These are phyloP conservation scores for Trogon melanurus DNA, from an alignment of 2,113 vertebrate species.

Conservation along the genomic window DNA sequence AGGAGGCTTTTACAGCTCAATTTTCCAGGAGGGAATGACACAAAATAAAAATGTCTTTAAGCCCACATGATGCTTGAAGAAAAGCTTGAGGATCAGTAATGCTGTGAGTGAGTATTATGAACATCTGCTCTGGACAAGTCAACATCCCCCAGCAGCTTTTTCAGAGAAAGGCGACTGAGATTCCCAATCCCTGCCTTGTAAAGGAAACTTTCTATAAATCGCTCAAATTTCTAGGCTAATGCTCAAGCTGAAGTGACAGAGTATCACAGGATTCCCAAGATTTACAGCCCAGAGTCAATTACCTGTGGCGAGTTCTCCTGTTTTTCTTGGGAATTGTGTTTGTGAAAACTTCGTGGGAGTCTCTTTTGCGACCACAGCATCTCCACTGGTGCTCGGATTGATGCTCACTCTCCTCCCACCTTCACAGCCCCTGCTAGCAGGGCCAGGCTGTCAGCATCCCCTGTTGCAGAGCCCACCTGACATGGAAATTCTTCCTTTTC, in stretches of 20 bases:
- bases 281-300: not conserved
- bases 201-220: not conserved
- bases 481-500: not conserved
- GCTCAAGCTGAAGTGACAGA: not conserved
- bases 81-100: not conserved
- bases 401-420: not conserved
- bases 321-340: not conserved
- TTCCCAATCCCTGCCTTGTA: accelerated
- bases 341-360: not conserved
- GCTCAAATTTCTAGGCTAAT: not conserved
- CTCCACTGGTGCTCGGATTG: accelerated
- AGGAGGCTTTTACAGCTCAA: conserved; percentile 1
- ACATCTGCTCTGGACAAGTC: not conserved
- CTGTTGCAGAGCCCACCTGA: not conserved
- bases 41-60: not conserved
- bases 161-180: not conserved
- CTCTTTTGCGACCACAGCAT: not conserved
- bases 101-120: not conserved
- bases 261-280: not conserved
- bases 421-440: not conserved
- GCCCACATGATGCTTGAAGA: not conserved
- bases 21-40: conserved; percentile 5
- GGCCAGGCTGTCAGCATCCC: not conserved
- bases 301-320: accelerated
- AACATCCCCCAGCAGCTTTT: not conserved